These are phyloP conservation scores for Rhincodon typus DNA, from an alignment of 2,797 vertebrate species.

Conservation along the genomic window DNA sequence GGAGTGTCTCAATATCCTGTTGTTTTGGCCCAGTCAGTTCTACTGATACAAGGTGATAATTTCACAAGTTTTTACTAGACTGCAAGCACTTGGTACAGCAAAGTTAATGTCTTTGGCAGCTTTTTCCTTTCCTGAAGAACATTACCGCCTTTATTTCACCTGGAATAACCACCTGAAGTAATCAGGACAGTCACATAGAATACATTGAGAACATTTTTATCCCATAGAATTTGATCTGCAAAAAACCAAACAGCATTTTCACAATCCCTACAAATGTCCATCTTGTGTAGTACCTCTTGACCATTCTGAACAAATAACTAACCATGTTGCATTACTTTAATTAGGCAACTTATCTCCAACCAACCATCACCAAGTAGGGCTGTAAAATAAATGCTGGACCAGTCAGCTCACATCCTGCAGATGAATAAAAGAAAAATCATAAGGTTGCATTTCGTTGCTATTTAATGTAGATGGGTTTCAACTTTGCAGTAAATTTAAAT, in stretches of 20 bases:
- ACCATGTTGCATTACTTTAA: neutral
- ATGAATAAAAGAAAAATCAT: neutral
- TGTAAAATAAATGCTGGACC: no score
- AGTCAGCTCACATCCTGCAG: no score
- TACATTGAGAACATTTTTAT: no score
- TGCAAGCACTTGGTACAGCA: neutral
- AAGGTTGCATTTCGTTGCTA: neutral
- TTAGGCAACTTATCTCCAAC: no score
- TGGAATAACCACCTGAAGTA: neutral
- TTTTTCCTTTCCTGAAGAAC: neutral
- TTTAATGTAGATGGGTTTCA: neutral
- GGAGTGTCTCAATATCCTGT: neutral
- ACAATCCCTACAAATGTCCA: neutral
- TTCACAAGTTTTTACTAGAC: neutral
- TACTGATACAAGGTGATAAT: neutral
- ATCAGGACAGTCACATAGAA: neutral
- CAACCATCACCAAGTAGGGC: no score
- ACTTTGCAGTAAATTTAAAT: neutral
- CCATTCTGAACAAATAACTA: neutral
- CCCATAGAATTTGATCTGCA: neutral
- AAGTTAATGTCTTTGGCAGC: neutral
- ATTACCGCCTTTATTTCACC: neutral
- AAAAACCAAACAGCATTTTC: neutral
- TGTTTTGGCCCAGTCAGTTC: slow-evolving; percentile 9
- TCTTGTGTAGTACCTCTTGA: neutral